Evolutionary conservation across 2,888 invertebrate species (phyloP), one percentile per base, ranked within the genome.

Genomic region (Drosophila testacea): DNA sequence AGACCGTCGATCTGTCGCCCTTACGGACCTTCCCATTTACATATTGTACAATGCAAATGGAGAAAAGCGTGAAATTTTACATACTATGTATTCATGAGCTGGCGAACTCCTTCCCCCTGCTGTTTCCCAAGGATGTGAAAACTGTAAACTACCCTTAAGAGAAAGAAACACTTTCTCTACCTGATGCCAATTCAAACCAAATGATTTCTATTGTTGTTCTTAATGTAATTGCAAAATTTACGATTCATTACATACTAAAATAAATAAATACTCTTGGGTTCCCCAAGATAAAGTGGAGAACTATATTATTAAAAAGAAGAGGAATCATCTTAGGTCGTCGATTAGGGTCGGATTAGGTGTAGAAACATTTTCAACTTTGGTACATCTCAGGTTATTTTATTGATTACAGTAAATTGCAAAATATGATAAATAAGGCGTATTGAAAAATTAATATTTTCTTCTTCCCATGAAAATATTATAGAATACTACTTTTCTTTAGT

Each of bases 191-290:
- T 22, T 51, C 36, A 51, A 57, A 28, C 61, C 39, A 75, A 82
- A 83, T 83, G 75, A 85, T 80, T 80, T 73, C 75, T 78, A 83
- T 80, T 83, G 78, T 73, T 73, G 61, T 62, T 77, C 51, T 57
- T 56, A 70, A 60, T 77, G 66, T 38, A 42, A 54, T 34, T 55
- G 42, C 34, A 22, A 30, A 42, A 42, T 41, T 13, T 42, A 55
- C 55, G 52, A 16, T 41, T 41, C 75, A 82, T 82, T 82, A 77
- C 68, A 77, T 65, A 75, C 69, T 16, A 41, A 44, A 11, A 27
- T 10, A 36, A 10, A 36, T 61, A 54, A 54, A 59, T 22, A 22
- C 22, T 3, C 22, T 22, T 22, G 22, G 22, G 3, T 22, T 22
- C 22, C 22, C 16, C 16, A 16, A 16, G 16, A 16, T 16, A 16